These are phyloP conservation scores for Drosophila kepulauana DNA, from an alignment of 1,140 invertebrate genomes.

Conservation along the genomic window DNA sequence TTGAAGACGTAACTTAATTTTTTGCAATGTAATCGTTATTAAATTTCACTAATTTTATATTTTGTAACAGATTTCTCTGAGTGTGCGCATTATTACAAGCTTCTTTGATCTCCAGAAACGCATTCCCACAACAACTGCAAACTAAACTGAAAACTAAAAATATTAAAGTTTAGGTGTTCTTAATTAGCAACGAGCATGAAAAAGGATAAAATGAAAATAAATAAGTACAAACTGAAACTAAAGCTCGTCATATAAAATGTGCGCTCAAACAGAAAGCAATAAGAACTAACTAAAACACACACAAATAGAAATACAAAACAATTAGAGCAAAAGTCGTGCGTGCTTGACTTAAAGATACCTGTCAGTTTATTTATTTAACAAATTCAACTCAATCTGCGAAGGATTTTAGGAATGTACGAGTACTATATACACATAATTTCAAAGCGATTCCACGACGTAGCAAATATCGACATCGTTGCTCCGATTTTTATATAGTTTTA, in stretches of 20 bases:
- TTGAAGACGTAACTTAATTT: too few species aligned
- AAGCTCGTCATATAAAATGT: conserved; percentile 41
- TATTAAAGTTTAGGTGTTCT: conserved; percentile 38
- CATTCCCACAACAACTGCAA: neutral
- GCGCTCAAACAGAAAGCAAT: conserved; percentile 48
- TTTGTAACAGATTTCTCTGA: neutral
- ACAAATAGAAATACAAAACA: conserved; percentile 12
- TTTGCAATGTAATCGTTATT: too few species aligned
- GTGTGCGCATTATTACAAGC: neutral
- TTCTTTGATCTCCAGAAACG: neutral
- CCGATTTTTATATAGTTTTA: too few species aligned
- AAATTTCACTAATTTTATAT: too few species aligned
- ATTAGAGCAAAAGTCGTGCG: conserved; percentile 8
- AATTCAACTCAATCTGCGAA: too few species aligned
- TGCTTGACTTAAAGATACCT: neutral
- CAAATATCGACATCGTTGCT: too few species aligned
- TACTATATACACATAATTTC: too few species aligned
- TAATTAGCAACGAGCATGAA: conserved; percentile 54
- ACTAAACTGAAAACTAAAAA: conserved; percentile 17
- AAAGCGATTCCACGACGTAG: too few species aligned
- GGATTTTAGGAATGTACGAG: too few species aligned
- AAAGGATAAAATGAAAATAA: conserved; percentile 38
- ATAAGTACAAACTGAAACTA: conserved; percentile 22
- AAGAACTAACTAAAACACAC: conserved; percentile 25
- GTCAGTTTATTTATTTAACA: neutral